Conservation (phyloP, 2,888 invertebrate genomes). For the Hyles lineata region DNA sequence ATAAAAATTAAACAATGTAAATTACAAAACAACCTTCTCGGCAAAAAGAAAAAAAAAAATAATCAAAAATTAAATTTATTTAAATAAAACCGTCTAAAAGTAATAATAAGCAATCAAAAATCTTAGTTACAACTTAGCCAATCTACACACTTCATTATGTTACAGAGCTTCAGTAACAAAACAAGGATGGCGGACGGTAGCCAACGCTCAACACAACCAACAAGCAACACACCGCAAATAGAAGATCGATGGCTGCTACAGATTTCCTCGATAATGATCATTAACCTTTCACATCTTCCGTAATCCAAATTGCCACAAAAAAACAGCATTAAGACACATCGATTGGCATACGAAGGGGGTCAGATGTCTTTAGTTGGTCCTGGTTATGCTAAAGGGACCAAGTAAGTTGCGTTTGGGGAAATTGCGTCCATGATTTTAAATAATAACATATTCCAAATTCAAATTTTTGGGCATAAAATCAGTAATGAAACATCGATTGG, state of each 20-base stretch:
- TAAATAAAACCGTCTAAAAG: too few species aligned
- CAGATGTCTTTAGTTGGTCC: conserved; percentile 27
- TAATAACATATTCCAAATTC: too few species aligned
- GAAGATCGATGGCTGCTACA: conserved; percentile 13
- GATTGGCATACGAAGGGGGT: conserved; percentile 31
- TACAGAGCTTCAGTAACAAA: not conserved
- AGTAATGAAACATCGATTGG: conserved; percentile 28
- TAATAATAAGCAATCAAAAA: too few species aligned
- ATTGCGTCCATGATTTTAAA: too few species aligned
- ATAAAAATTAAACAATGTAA: too few species aligned
- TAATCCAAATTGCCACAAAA: conserved; percentile 11
- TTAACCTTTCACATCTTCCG: conserved; percentile 26
- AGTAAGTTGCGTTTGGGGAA: too few species aligned
- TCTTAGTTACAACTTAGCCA: too few species aligned
- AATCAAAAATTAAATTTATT: not conserved
- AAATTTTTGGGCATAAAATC: too few species aligned
- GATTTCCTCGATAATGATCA: conserved; percentile 25
- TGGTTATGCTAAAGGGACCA: too few species aligned
- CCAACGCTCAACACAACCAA: conserved; percentile 12
- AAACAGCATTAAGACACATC: conserved; percentile 28
- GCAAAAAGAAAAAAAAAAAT: not conserved
- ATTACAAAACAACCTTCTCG: too few species aligned
- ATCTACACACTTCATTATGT: too few species aligned
- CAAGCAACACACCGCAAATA: conserved; percentile 7
- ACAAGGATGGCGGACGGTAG: not conserved